phyloP scores from a whole-genome alignment of 1,140 invertebrate genomes.

The Lysiphlebus fabarum region DNA sequence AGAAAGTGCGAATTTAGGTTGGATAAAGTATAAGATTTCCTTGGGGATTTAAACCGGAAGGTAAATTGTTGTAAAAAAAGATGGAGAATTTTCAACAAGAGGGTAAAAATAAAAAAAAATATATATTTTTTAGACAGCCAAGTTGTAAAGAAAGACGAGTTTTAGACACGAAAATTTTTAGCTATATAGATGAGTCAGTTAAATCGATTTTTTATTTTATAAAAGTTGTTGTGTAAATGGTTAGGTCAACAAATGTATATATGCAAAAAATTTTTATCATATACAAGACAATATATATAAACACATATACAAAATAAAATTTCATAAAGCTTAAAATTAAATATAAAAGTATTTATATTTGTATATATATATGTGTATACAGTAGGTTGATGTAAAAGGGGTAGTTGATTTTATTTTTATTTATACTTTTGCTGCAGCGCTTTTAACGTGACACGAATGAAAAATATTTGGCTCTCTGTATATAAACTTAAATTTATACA shows the following conservation, averaged over 20 bases:
- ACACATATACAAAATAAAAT: too few relatives aligned
- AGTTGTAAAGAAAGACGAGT: slow-evolving; percentile 27
- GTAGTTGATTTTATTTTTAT: neutral
- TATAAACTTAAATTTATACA: neutral
- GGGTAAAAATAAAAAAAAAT: slow-evolving; percentile 8
- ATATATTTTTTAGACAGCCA: slow-evolving; percentile 15
- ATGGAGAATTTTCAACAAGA: slow-evolving; percentile 2
- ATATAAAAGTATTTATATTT: too few relatives aligned
- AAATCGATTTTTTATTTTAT: neutral
- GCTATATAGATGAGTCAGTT: slow-evolving; percentile 16
- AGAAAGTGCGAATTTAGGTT: neutral
- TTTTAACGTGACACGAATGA: slow-evolving; percentile 15
- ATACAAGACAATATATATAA: too few relatives aligned
- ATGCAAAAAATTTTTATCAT: neutral
- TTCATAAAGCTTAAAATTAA: too few relatives aligned
- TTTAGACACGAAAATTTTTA: slow-evolving; percentile 27
- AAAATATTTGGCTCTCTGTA: neutral
- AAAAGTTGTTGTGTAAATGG: neutral
- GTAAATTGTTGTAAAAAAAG: slow-evolving; percentile 5
- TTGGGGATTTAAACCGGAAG: slow-evolving; percentile 31
- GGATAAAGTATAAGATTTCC: slow-evolving; percentile 41
- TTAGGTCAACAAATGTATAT: neutral
- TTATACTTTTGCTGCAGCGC: slow-evolving; percentile 9
- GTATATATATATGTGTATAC: too few relatives aligned
- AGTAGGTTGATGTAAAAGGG: too few relatives aligned